Percentiles rank a stretch among this genome's conserved stretches.
These are phyloP conservation scores for Cerastoderma edule DNA, from an alignment of 2,888 invertebrate genomes.

Conservation along the genomic window DNA sequence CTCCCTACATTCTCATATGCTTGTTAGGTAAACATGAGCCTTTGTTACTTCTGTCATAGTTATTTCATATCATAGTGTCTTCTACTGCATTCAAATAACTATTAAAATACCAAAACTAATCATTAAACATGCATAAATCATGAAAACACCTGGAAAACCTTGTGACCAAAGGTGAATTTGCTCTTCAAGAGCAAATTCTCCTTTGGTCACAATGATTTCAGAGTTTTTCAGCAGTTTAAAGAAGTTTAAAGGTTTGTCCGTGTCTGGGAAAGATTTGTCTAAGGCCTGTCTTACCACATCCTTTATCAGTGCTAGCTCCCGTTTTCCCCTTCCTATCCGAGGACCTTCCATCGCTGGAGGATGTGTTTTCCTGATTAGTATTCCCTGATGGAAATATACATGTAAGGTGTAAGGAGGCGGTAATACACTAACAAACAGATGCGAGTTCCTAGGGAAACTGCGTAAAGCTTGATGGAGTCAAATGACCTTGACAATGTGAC, in stretches of 20 bases:
- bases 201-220: slow-evolving; percentile 6
- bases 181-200: not conserved
- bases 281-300: slow-evolving; percentile 19
- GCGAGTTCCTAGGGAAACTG: not conserved
- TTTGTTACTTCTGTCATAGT: too few relatives aligned
- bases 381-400: slow-evolving; percentile 17
- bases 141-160: too few relatives aligned
- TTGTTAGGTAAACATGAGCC: too few relatives aligned
- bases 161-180: not conserved
- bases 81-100: too few relatives aligned
- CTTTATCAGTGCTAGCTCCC: not conserved
- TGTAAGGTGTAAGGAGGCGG: not conserved
- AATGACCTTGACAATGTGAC: slow-evolving; percentile 16
- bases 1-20: too few relatives aligned
- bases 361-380: slow-evolving; percentile 10
- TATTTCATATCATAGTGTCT: too few relatives aligned
- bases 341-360: slow-evolving; percentile 12
- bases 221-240: too few relatives aligned
- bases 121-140: too few relatives aligned
- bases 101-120: too few relatives aligned
- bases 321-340: not conserved
- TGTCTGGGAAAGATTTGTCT: too few relatives aligned
- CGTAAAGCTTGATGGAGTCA: not conserved
- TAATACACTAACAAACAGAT: not conserved
- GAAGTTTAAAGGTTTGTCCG: too few relatives aligned